Base-by-base conservation (phyloP, 2,113 vertebrate species). In the Hippolais icterina region DNA sequence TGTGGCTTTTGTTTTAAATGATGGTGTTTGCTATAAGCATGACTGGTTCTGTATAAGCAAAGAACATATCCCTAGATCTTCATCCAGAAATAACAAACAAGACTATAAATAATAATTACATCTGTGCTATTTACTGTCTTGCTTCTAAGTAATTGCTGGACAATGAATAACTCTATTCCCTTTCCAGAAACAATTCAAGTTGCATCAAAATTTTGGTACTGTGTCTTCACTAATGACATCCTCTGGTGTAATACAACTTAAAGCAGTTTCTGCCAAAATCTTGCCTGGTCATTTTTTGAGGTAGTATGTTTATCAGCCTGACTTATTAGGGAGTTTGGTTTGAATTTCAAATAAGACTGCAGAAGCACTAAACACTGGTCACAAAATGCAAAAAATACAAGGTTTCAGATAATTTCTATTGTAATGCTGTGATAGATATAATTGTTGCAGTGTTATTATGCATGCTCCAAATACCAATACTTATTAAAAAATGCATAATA, bases 401-500 rank as follows among this genome's bases (percentile, higher is more conserved):
- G 57, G 44, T 95, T 96, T 85, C 89, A 93, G 76, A 57, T 90
- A 89, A 83, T 85, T 75, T 87, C 74, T 93, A 7, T 92, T 97
- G 72, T 96, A 96, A 95, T 83, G 60, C 82, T 95, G 65, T 97
- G 92, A 93, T 94, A 80, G 47, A 81, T 93, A 93, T 68, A 87
- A 83, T 94, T 91, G 91, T 98, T 94, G 75, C 91, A 93, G 95
- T 97, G 75, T 96, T 96, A 82, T 74, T 96, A 82, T 98, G 97
- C 94, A 97, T 97, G 97, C 71, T 88, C 46, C 83, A 89, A 85
- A 94, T 90, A 95, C 87, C 93, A 96, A 65, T 82, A 90, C 14
- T 87, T 89, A 90, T 31, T 66, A 94, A 81, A 96, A 96, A 96
- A 75, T 85, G 50, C 49, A 44, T 83, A 97, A 94, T 96, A 97